Percentiles rank a stretch among this genome's conserved stretches.
These are phyloP conservation scores for Synanthedon vespiformis DNA, from an alignment of 2,888 invertebrate species.

Conservation along the genomic window DNA sequence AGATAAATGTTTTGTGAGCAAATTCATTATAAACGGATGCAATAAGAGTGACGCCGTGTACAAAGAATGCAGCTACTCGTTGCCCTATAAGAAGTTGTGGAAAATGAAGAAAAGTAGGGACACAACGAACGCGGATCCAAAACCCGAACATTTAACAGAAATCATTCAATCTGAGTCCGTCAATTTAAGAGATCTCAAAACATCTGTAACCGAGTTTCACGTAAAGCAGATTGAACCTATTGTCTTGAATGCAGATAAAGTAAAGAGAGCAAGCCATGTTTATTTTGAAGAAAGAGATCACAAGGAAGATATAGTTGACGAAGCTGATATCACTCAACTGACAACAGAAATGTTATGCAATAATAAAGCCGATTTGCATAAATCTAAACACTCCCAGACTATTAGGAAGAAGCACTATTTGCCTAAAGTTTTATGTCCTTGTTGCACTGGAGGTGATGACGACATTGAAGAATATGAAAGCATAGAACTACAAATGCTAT, in stretches of 20 bases:
- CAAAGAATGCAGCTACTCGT: constrained; percentile 35
- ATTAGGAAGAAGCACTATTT: constrained; percentile 13
- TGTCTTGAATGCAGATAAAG: neutral
- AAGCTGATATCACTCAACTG: neutral
- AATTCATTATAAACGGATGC: neutral
- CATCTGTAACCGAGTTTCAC: constrained; percentile 15
- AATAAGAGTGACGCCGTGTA: constrained; percentile 23
- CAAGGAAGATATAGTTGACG: neutral
- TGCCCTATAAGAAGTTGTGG: neutral
- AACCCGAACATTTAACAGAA: neutral
- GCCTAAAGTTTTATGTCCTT: constrained; percentile 39
- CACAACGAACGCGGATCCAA: neutral
- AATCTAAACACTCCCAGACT: constrained; percentile 1
- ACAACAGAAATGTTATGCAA: neutral
- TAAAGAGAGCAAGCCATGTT: neutral
- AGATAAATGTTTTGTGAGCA: too few species aligned
- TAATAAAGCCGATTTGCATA: neutral
- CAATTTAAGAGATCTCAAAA: constrained; percentile 39
- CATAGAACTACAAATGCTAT: constrained; percentile 26
- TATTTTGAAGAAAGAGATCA: neutral
- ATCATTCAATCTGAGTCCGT: constrained; percentile 11
- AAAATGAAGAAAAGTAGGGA: neutral
- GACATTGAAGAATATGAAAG: constrained; percentile 37
- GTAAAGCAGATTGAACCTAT: neutral
- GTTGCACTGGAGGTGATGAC: constrained; percentile 35